Evolutionary conservation across 2,797 vertebrate species (phyloP).

Genomic region (Neostethus bicornis): DNA sequence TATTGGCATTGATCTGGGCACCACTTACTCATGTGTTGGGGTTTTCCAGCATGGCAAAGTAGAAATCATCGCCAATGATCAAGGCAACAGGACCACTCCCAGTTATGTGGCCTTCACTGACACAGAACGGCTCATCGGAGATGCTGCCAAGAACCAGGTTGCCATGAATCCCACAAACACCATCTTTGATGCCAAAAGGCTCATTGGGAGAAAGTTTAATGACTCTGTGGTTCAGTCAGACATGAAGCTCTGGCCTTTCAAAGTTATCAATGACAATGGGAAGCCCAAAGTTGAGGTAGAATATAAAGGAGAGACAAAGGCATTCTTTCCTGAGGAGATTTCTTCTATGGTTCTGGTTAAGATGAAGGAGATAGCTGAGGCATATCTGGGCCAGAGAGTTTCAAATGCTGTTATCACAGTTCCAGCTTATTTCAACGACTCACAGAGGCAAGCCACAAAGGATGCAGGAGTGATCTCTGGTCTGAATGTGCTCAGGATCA

Average conservation of each 20-base stretch:
- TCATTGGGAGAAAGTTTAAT: conserved; percentile 89
- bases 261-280: conserved; percentile 84
- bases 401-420: conserved; percentile 92
- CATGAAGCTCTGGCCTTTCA: conserved; percentile 95
- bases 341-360: conserved; percentile 94
- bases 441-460: conserved; percentile 93
- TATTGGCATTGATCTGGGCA: conserved; percentile 93
- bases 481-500: conserved; percentile 90
- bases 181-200: conserved; percentile 91
- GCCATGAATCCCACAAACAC: conserved; percentile 93
- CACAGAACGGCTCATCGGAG: conserved; percentile 92
- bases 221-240: conserved; percentile 87
- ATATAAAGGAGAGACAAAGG: conserved; percentile 88
- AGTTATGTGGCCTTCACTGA: conserved; percentile 94
- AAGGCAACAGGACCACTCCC: conserved; percentile 93
- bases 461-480: conserved; percentile 91
- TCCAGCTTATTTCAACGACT: conserved; percentile 93
- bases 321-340: conserved; percentile 91
- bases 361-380: conserved; percentile 93
- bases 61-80: conserved; percentile 94
- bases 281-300: conserved; percentile 93
- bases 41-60: conserved; percentile 94
- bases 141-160: conserved; percentile 93
- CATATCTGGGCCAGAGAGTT: conserved; percentile 87
- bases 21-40: conserved; percentile 94